A percentile compares a stretch with the other conserved stretches of the same genome.
Evolutionary conservation across 2,113 vertebrate genomes (phyloP).

Genomic region (Myiagra hebetior): DNA sequence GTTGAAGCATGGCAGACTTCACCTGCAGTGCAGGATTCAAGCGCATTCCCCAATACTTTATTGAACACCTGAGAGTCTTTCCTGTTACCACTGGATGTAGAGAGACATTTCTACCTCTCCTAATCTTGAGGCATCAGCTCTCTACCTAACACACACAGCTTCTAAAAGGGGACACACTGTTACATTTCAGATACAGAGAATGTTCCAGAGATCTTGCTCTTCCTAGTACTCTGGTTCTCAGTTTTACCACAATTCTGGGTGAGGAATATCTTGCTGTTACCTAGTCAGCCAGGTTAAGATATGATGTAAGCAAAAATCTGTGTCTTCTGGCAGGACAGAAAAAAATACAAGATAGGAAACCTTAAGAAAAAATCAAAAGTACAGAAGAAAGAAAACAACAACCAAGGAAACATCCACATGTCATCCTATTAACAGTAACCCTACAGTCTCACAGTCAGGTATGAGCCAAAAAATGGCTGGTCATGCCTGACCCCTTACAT

Average conservation of each 20-base stretch:
- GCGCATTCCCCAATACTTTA: background rate
- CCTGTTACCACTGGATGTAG: background rate
- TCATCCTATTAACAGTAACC: background rate
- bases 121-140: background rate
- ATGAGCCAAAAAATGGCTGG: background rate
- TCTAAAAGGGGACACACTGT: background rate
- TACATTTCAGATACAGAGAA: background rate
- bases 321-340: background rate
- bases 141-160: background rate
- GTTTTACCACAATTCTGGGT: background rate
- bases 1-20: background rate
- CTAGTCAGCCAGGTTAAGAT: background rate
- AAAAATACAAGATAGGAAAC: background rate
- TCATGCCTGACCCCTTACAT: background rate
- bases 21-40: background rate
- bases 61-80: background rate
- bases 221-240: background rate
- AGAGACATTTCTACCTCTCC: background rate
- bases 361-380: background rate
- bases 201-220: background rate
- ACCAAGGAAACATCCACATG: fast-evolving
- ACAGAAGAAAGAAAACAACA: background rate
- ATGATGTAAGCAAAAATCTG: background rate
- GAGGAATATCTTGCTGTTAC: background rate
- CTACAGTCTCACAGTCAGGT: background rate